phyloP scores from a whole-genome alignment of 1,140 invertebrate species.

The Pseudomyrmex dendroicus region DNA sequence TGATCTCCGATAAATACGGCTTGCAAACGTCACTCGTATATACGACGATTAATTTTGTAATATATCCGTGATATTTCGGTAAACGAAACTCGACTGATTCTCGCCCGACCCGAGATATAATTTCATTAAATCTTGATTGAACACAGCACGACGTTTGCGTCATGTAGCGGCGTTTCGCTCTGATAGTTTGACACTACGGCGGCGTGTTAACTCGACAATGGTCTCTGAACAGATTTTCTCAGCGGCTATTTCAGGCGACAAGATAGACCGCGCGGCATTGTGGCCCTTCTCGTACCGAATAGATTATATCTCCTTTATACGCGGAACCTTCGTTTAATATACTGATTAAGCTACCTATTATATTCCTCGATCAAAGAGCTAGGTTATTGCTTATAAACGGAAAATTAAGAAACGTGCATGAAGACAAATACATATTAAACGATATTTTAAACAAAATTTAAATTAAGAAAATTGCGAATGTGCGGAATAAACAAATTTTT shows the following conservation, averaged over 20 bases:
- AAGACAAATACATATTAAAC: background rate
- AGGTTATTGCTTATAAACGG: background rate
- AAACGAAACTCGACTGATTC: slow-evolving; percentile 14
- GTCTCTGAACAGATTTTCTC: slow-evolving; percentile 60
- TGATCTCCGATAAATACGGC: background rate
- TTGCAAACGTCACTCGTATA: background rate
- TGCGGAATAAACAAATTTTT: too few relatives aligned
- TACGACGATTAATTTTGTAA: slow-evolving; percentile 35
- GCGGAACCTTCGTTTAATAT: slow-evolving; percentile 49
- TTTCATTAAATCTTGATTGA: slow-evolving; percentile 60
- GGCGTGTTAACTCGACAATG: slow-evolving; percentile 58
- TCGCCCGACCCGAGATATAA: slow-evolving; percentile 9
- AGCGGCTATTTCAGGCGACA: slow-evolving; percentile 52
- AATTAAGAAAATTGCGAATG: too few relatives aligned
- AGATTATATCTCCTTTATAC: slow-evolving; percentile 46
- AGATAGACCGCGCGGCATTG: slow-evolving; percentile 43
- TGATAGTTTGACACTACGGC: slow-evolving; percentile 50
- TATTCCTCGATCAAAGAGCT: slow-evolving; percentile 30
- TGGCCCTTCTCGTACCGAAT: slow-evolving; percentile 10
- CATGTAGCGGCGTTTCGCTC: slow-evolving; percentile 42
- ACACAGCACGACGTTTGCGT: slow-evolving; percentile 37
- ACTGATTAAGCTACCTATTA: slow-evolving; percentile 51
- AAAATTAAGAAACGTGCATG: background rate
- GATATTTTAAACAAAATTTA: background rate
- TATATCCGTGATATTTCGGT: slow-evolving; percentile 10